phyloP scores from a whole-genome alignment of 2,797 vertebrate genomes.

The Lacerta viridis region DNA sequence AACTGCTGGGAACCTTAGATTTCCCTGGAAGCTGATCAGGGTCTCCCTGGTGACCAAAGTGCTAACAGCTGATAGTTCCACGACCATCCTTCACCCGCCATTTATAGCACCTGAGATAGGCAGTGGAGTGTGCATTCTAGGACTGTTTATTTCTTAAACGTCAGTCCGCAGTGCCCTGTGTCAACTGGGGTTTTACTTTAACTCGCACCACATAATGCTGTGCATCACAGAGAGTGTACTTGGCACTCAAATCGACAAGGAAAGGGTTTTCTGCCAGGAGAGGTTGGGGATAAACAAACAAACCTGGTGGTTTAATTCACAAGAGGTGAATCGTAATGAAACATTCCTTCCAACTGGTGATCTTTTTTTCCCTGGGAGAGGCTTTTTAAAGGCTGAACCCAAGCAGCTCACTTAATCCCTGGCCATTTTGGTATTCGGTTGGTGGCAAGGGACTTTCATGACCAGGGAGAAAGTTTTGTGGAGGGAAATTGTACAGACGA shows the following conservation, averaged over 20 bases:
- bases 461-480: background rate
- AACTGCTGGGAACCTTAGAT: background rate
- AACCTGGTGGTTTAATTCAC: background rate
- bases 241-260: background rate
- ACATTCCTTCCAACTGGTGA: background rate
- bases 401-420: background rate
- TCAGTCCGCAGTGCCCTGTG: background rate
- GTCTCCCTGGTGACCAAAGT: background rate
- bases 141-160: background rate
- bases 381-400: background rate
- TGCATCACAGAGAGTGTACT: background rate
- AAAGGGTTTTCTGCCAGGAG: background rate
- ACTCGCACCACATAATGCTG: background rate
- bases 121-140: background rate
- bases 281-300: background rate
- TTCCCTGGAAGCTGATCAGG: constrained; percentile 1
- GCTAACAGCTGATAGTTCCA: background rate
- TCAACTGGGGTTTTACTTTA: background rate
- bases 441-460: background rate
- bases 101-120: background rate
- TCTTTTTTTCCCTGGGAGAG: background rate
- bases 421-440: background rate
- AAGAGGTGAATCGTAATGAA: background rate
- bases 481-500: background rate
- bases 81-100: background rate